These are phyloP conservation scores for Xiphophorus birchmanni DNA, from an alignment of 2,797 vertebrate genomes.

Conservation along the genomic window DNA sequence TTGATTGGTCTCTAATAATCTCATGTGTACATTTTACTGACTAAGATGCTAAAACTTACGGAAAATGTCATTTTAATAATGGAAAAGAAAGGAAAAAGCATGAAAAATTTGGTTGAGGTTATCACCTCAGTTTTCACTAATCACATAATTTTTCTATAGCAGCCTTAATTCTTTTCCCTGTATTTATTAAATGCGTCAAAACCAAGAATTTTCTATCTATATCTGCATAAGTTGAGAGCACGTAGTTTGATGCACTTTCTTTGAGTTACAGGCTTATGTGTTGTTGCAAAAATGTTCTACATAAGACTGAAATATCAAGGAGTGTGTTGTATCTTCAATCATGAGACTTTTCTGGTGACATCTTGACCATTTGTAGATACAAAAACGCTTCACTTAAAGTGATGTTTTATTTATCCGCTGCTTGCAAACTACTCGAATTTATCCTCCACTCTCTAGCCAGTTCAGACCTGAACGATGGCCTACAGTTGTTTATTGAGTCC, in stretches of 20 bases:
- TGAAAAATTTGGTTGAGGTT: background rate
- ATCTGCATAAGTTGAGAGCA: background rate
- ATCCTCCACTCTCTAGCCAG: slow-evolving; percentile 46
- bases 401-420: slow-evolving; percentile 8
- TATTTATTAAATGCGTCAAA: background rate
- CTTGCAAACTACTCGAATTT: slow-evolving; percentile 22
- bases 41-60: background rate
- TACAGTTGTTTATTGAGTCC: slow-evolving; percentile 82
- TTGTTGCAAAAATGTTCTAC: background rate
- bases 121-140: background rate
- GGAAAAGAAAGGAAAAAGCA: background rate
- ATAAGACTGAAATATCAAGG: background rate
- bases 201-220: background rate
- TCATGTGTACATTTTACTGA: background rate
- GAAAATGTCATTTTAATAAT: background rate
- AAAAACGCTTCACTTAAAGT: slow-evolving; percentile 4
- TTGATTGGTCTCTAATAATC: background rate
- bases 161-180: background rate
- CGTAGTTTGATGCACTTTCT: background rate
- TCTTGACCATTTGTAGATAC: background rate
- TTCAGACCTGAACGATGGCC: slow-evolving; percentile 76
- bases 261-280: background rate
- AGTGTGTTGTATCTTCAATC: background rate
- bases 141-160: background rate
- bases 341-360: background rate